Percentiles rank a stretch among this genome's conserved stretches.
These are phyloP conservation scores for Epicauta chinensis DNA, from an alignment of 1,140 invertebrate species.

Conservation along the genomic window DNA sequence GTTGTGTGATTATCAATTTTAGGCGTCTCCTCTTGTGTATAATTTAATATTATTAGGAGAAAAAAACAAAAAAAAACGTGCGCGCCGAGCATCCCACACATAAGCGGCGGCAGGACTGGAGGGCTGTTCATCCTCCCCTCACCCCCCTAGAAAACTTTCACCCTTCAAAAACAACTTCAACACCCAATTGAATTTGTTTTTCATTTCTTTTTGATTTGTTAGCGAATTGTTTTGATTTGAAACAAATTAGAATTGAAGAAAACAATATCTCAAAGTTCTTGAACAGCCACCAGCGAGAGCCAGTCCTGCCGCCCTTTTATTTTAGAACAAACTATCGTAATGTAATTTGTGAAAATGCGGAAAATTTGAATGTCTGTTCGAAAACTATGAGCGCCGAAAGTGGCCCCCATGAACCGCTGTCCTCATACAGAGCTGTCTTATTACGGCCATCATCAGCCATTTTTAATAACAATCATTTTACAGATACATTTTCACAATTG, in stretches of 20 bases:
- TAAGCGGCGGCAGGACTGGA: conserved; percentile 36
- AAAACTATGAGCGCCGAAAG: conserved; percentile 44
- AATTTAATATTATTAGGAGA: too few species aligned
- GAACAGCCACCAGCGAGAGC: conserved; percentile 51
- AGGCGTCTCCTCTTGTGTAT: too few species aligned
- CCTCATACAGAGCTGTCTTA: background rate
- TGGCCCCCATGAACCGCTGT: too few species aligned
- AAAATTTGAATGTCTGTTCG: conserved; percentile 45
- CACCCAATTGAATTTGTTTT: too few species aligned
- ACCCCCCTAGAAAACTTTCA: too few species aligned
- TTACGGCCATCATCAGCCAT: background rate
- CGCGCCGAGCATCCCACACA: conserved; percentile 7
- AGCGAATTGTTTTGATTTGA: too few species aligned
- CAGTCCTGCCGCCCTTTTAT: conserved; percentile 41
- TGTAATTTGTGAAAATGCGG: too few species aligned
- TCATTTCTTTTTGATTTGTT: too few species aligned
- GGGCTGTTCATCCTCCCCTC: conserved; percentile 27
- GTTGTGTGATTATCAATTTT: background rate
- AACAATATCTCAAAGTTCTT: conserved; percentile 53
- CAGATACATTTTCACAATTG: conserved; percentile 95
- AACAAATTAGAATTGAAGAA: too few species aligned
- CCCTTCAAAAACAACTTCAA: too few species aligned
- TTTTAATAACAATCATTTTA: conserved; percentile 35
- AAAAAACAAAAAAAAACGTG: conserved; percentile 1
- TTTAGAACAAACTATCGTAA: too few species aligned